Base-by-base conservation (phyloP, 2,113 vertebrate genomes). In the Ursus arctos region DNA sequence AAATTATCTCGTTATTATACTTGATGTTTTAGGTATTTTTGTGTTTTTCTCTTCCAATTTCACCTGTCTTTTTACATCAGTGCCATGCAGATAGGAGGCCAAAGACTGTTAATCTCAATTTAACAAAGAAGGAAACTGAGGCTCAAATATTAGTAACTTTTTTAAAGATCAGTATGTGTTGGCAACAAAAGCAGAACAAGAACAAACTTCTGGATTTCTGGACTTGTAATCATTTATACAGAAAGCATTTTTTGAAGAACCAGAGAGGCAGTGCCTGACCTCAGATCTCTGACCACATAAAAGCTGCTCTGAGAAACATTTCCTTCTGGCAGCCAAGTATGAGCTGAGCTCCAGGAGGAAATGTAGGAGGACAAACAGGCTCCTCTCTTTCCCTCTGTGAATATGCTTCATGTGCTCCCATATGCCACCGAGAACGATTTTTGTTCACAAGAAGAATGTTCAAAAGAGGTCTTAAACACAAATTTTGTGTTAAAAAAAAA, bases 171-270 rank as follows among this genome's bases (percentile, higher is more conserved):
- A 28, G 10, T 59, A 1, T 31, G 16, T 93, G 28, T 84, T 79
- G 59, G 21, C 57, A 80, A 31, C 16, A 69, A 55, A 63, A 84
- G 9, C 55, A 85, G 69, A 96, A n/a, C 13, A 90, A 88, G 59
- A 85, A 76, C 6, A 65, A 13, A 74, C 40, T 84, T 96, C 84
- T 80, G 24, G 49, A 76, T 65, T 96, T 88, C 74, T 97, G 63
- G 36, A 0, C 26, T 97, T 88, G 11, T 47, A 67, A 81, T 95
- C 63, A 81, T 51, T 93, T 91, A 49, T 22, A 43, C 16, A 79
- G 85, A 95, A 84, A 84, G 47, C 2, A 36, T 36, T 49, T 88
- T 91, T 72, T 53, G 3, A 87, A 76, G 24, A 71, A 79, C 43
- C 31, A 40, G 67, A 88, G 43, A 94, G 63, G 26, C 18, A 22